Evolutionary conservation across 1,140 invertebrate species (phyloP).

Genomic region (Microplitis mediator): DNA sequence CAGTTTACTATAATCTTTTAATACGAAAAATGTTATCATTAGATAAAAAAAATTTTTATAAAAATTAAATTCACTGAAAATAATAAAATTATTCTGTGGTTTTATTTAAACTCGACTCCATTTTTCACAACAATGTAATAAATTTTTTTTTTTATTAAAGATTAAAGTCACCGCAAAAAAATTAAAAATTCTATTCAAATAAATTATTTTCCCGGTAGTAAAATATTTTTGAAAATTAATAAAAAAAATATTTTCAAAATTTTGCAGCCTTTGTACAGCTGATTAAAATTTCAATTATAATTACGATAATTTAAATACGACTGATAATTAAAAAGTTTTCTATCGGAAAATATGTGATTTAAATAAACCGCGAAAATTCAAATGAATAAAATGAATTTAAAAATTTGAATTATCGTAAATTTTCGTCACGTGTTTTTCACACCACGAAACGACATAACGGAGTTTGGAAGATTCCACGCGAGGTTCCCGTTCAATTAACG

Average conservation of each 20-base stretch:
- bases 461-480: slow-evolving; percentile 21
- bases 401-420: slow-evolving; percentile 13
- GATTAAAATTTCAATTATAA: no score
- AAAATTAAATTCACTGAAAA: no score
- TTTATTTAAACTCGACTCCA: no score
- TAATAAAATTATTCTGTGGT: no score
- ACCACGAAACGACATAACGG: slow-evolving; percentile 27
- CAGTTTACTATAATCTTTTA: no score
- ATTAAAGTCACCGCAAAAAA: not conserved
- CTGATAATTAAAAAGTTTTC: not conserved
- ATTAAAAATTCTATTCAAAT: not conserved
- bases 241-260: not conserved
- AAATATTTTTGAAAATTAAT: no score
- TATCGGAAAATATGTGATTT: not conserved
- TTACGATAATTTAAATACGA: no score
- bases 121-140: no score
- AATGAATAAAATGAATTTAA: not conserved
- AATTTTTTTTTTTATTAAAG: not conserved
- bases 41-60: no score
- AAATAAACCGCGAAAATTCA: not conserved
- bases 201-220: not conserved
- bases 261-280: no score
- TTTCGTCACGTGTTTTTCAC: slow-evolving; percentile 20
- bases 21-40: no score
- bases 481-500: slow-evolving; percentile 31